Percentiles rank a stretch among this genome's conserved stretches.
These are phyloP conservation scores for Myodes glareolus DNA, from an alignment of 2,113 vertebrate species.

Conservation along the genomic window DNA sequence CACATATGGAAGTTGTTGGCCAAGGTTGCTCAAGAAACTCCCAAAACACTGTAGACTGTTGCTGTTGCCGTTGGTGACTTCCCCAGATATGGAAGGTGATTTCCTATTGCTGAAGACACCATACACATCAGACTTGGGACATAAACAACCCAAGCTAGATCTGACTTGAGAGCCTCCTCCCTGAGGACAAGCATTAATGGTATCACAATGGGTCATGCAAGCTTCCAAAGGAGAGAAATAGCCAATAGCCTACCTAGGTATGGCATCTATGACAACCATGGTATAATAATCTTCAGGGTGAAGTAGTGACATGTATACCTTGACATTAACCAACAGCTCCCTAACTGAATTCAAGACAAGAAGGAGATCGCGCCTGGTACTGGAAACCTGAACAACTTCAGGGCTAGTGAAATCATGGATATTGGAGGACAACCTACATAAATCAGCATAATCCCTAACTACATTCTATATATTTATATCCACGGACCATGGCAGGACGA, in stretches of 20 bases:
- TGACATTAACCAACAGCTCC: not conserved
- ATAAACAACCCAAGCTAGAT: not conserved
- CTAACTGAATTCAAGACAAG: not conserved
- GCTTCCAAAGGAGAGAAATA: not conserved
- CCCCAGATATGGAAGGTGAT: not conserved
- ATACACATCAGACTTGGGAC: not conserved
- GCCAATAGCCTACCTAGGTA: not conserved
- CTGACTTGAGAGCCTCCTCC: not conserved
- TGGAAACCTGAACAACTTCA: not conserved
- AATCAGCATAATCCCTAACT: not conserved
- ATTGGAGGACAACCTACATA: not conserved
- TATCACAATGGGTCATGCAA: not conserved
- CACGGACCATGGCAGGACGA: not conserved
- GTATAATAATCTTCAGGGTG: not conserved
- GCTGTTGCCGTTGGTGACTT: not conserved
- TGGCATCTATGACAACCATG: not conserved
- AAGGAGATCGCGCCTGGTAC: not conserved
- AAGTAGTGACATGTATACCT: not conserved
- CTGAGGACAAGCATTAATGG: not conserved
- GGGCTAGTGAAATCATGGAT: not conserved
- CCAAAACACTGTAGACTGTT: not conserved
- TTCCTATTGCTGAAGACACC: not conserved
- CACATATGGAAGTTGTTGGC: not conserved
- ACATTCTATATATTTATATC: not conserved
- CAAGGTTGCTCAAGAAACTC: not conserved